A percentile compares a stretch with the other conserved stretches of the same genome.
Evolutionary conservation across 2,113 vertebrate genomes (phyloP).

Genomic region (Irena cyanogastra): DNA sequence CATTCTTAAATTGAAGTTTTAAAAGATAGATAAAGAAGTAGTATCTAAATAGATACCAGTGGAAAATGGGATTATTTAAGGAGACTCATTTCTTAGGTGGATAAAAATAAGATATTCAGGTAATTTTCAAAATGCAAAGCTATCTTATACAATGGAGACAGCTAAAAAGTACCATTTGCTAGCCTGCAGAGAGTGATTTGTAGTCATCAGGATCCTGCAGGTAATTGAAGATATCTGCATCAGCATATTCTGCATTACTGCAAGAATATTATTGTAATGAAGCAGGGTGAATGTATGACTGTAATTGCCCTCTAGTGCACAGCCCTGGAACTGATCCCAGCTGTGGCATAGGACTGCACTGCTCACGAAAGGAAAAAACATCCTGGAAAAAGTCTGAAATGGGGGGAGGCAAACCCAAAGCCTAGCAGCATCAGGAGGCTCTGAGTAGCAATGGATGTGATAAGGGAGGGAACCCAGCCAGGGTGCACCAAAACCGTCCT

Average conservation of each 20-base stretch:
- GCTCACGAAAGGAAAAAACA: neutral
- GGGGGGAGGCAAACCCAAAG: neutral
- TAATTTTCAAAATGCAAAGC: slow-evolving; percentile 67
- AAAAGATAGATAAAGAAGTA: slow-evolving; percentile 51
- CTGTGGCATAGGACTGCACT: neutral
- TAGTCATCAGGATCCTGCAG: slow-evolving; percentile 67
- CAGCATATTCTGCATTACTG: slow-evolving; percentile 9
- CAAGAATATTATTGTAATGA: slow-evolving; percentile 45
- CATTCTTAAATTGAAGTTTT: slow-evolving; percentile 40
- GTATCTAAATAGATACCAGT: slow-evolving; percentile 39
- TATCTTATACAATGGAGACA: slow-evolving; percentile 46
- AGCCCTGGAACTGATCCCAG: slow-evolving; percentile 52
- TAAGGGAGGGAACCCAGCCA: neutral
- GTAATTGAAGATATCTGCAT: slow-evolving; percentile 66
- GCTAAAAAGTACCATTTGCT: slow-evolving; percentile 57
- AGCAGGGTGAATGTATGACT: fast-evolving
- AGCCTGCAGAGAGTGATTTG: slow-evolving; percentile 63
- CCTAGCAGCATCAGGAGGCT: neutral
- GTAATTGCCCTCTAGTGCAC: slow-evolving; percentile 68
- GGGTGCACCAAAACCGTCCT: fast-evolving
- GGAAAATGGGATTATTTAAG: slow-evolving; percentile 60
- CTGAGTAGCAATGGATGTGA: neutral
- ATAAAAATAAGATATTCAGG: slow-evolving; percentile 67
- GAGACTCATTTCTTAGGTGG: slow-evolving; percentile 33
- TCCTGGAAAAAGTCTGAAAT: neutral